Evolutionary conservation across 2,113 vertebrate genomes (phyloP).

Genomic region (Eclectus roratus): DNA sequence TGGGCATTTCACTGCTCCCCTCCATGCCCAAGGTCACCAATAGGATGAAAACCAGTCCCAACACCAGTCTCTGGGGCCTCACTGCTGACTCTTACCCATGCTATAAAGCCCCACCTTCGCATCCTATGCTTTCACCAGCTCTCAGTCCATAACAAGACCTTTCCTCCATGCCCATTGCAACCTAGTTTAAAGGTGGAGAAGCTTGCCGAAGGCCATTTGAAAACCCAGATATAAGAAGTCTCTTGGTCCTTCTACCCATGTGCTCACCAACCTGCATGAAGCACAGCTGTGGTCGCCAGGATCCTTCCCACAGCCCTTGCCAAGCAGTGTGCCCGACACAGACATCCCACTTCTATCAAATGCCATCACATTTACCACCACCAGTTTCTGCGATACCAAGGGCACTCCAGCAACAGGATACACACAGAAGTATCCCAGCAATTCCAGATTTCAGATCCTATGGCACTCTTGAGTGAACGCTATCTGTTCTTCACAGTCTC

Average conservation of each 20-base stretch:
- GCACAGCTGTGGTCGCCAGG: neutral
- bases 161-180: neutral
- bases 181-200: neutral
- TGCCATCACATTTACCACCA: neutral
- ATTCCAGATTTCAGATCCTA: neutral
- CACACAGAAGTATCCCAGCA: neutral
- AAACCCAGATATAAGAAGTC: neutral
- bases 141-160: neutral
- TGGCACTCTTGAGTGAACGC: neutral
- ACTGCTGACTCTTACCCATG: neutral
- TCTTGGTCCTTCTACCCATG: rapidly evolving
- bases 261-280: neutral
- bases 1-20: neutral
- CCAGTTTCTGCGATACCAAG: neutral
- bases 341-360: neutral
- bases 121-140: neutral
- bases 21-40: neutral
- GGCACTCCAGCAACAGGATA: neutral
- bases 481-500: neutral
- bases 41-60: neutral
- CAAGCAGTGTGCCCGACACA: rapidly evolving
- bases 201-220: neutral
- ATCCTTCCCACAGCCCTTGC: neutral
- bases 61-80: neutral
- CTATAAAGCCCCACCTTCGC: neutral